Base-by-base conservation (phyloP, 2,113 vertebrate species). In the Nicator chloris region DNA sequence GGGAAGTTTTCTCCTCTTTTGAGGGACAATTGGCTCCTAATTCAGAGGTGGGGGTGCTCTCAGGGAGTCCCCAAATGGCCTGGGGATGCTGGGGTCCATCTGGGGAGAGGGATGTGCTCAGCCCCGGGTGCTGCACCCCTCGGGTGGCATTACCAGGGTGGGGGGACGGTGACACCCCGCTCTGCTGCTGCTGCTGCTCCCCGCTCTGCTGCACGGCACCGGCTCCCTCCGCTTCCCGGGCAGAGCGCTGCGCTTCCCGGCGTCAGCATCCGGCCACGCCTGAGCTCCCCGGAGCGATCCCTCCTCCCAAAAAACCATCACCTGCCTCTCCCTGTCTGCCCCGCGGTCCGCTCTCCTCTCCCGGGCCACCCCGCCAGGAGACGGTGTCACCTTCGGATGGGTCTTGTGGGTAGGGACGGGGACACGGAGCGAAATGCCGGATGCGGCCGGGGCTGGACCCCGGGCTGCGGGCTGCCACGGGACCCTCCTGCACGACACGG, bases 111-210 rank as follows among this genome's bases (percentile, higher is more conserved):
- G 86, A 51, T 11, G 60, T 15, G 72, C 39, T 64, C 5, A 7
- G 44, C 3, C 4, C 30, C 3, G 51, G 82, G 88, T 31, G 23
- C 95, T 93, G 95, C 95, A 92, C 91, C 95, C 93, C 76, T 64
- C 4, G 61, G 50, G 84, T 13, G 50, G 40, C 51, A 1, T 31
- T 26, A 0, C 18, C 9, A 3, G 80, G 91, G 88, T 63, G 80
- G 94, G 83, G 61, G 84, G 88, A 73, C 7, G 6, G 66, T 31
- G 39, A 54, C 66, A 59, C 61, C 69, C 65, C 5, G 82, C 94
- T 71, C 90, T 42, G 90, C 83, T 68, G 28, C 51, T 79, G 73
- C 85, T 83, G 42, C 39, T 14, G 76, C 76, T 26, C 26, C 92
- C 88, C 11, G 85, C 92, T 91, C 31, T 4, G 70, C 87, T 82